These are phyloP conservation scores for Cylas formicarius DNA, from an alignment of 1,140 invertebrate genomes.

Conservation along the genomic window DNA sequence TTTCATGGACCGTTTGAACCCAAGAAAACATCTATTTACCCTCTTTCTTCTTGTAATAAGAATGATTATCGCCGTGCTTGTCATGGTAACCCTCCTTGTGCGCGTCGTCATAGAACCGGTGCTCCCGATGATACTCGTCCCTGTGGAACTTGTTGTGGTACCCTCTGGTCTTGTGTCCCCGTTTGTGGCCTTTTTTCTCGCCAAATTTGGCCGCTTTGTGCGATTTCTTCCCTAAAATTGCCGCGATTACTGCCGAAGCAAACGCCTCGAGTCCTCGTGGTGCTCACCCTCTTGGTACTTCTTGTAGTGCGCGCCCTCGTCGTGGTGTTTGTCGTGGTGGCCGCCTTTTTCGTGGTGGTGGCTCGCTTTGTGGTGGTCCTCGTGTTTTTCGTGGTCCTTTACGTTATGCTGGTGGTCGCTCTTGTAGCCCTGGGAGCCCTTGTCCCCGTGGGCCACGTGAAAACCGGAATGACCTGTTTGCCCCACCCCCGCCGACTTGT, in stretches of 20 bases:
- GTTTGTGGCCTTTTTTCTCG: slow-evolving; percentile 68
- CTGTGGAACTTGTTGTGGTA: slow-evolving; percentile 74
- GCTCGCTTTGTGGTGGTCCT: slow-evolving; percentile 57
- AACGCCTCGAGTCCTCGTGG: too few species aligned
- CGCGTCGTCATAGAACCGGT: slow-evolving; percentile 72
- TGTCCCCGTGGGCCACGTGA: too few species aligned
- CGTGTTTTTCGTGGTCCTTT: slow-evolving; percentile 56
- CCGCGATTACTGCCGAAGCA: too few species aligned
- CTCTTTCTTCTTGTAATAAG: slow-evolving; percentile 60
- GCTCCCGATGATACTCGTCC: slow-evolving; percentile 76
- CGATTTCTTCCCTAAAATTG: slow-evolving; percentile 45
- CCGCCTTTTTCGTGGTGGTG: slow-evolving; percentile 63
- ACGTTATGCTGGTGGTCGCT: background rate
- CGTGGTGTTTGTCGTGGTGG: slow-evolving; percentile 65
- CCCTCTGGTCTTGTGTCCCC: slow-evolving; percentile 63
- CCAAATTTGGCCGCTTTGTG: slow-evolving; percentile 67
- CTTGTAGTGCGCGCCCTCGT: slow-evolving; percentile 56
- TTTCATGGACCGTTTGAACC: too few species aligned
- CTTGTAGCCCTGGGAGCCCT: too few species aligned
- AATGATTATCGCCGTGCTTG: slow-evolving; percentile 61
- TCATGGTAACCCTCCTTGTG: slow-evolving; percentile 62
- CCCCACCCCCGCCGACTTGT: too few species aligned
- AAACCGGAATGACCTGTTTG: too few species aligned
- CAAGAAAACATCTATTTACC: too few species aligned
- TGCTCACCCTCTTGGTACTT: too few species aligned